Conservation (phyloP, 2,797 vertebrate species). For the Phrynocephalus forsythii region DNA sequence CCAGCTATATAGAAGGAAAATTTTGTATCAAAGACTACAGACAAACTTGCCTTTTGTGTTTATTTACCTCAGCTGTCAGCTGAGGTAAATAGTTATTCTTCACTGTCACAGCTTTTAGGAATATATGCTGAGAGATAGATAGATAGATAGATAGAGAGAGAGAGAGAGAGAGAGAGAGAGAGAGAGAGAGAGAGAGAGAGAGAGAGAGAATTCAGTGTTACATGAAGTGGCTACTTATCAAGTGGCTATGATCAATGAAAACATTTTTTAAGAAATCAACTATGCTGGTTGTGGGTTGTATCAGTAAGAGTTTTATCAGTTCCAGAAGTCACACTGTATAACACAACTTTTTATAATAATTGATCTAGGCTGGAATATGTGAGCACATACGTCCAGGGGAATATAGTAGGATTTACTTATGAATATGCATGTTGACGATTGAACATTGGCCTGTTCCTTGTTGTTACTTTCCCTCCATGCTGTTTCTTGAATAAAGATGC, state of each 20-base stretch:
- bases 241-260: neutral
- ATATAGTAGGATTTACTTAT: neutral
- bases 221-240: neutral
- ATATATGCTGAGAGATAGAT: no score
- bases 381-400: neutral
- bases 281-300: neutral
- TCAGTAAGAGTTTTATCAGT: neutral
- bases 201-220: neutral
- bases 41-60: neutral
- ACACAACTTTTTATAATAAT: neutral
- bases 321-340: neutral
- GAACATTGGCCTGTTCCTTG: neutral
- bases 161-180: no score
- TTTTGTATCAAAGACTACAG: neutral
- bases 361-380: neutral
- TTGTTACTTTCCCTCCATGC: neutral
- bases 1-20: neutral
- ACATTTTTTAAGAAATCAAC: neutral
- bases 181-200: neutral
- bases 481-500: neutral
- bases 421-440: neutral
- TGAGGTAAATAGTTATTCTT: neutral
- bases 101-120: neutral
- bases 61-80: neutral
- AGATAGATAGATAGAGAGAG: neutral